Evolutionary conservation across 1,140 invertebrate species (phyloP).

Genomic region (Drosophila santomea): DNA sequence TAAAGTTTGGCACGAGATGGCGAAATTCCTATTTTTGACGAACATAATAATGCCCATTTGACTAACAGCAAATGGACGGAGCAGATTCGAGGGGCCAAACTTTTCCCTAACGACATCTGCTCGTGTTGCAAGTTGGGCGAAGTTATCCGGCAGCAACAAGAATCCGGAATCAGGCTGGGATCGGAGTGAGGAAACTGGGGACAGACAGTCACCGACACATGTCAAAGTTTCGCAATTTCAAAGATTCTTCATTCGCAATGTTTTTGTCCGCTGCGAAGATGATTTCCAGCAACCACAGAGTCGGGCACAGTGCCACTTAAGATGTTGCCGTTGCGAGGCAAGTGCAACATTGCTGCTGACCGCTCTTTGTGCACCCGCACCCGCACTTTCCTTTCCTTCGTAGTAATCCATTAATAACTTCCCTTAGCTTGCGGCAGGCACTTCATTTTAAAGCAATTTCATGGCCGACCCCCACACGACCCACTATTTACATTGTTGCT

Average conservation of each 20-base stretch:
- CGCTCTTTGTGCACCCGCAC: constrained; percentile 24
- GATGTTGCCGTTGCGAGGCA: background rate
- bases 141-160: constrained; percentile 47
- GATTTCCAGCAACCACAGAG: constrained; percentile 59
- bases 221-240: constrained; percentile 76
- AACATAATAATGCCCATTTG: constrained; percentile 57
- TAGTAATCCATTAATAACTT: constrained; percentile 79
- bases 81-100: constrained; percentile 34
- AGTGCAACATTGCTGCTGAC: constrained; percentile 25
- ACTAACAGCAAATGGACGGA: constrained; percentile 23
- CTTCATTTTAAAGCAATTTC: constrained; percentile 66
- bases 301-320: constrained; percentile 14
- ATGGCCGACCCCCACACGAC: constrained; percentile 16
- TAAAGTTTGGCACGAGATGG: background rate
- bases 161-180: constrained; percentile 10
- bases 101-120: constrained; percentile 50
- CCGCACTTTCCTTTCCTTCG: background rate
- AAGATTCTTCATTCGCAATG: constrained; percentile 34
- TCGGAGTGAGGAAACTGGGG: background rate
- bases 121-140: constrained; percentile 59
- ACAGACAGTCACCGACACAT: constrained; percentile 57
- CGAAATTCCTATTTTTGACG: background rate
- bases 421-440: constrained; percentile 49
- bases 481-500: constrained; percentile 65
- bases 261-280: constrained; percentile 33